Evolutionary conservation across 2,797 vertebrate genomes (phyloP).

Genomic region (Carduelis carduelis): DNA sequence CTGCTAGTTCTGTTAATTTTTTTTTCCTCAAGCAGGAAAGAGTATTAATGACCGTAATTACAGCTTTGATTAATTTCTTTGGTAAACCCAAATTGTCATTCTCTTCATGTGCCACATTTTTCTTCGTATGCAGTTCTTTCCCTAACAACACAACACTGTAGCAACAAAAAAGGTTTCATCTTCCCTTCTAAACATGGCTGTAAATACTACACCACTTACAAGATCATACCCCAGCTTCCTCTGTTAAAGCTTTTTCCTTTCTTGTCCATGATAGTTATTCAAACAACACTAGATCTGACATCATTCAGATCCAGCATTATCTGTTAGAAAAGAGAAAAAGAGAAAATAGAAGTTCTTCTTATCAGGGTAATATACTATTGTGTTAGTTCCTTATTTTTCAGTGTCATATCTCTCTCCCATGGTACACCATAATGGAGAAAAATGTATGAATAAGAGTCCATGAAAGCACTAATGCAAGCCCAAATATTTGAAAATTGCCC

Average conservation of each 20-base stretch:
- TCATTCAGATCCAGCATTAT: not conserved
- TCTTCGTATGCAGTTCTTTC: not conserved
- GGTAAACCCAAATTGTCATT: not conserved
- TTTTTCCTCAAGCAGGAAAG: not conserved
- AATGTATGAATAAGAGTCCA: not conserved
- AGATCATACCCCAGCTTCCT: not conserved
- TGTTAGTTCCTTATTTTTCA: not conserved
- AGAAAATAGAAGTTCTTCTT: not conserved
- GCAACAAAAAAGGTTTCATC: not conserved
- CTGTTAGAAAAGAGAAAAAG: not conserved
- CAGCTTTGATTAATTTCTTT: not conserved
- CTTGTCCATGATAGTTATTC: not conserved
- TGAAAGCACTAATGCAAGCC: not conserved
- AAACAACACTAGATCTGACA: not conserved
- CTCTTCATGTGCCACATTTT: not conserved
- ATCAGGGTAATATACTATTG: not conserved
- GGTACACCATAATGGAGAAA: not conserved
- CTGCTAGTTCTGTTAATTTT: not conserved
- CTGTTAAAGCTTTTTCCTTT: not conserved
- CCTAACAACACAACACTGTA: not conserved
- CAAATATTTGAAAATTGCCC: not conserved
- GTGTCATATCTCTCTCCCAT: not conserved
- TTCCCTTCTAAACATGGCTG: not conserved
- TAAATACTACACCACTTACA: not conserved
- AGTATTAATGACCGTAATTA: not conserved